Base-by-base conservation (phyloP, 2,888 invertebrate species). In the Phorcus lineatus region DNA sequence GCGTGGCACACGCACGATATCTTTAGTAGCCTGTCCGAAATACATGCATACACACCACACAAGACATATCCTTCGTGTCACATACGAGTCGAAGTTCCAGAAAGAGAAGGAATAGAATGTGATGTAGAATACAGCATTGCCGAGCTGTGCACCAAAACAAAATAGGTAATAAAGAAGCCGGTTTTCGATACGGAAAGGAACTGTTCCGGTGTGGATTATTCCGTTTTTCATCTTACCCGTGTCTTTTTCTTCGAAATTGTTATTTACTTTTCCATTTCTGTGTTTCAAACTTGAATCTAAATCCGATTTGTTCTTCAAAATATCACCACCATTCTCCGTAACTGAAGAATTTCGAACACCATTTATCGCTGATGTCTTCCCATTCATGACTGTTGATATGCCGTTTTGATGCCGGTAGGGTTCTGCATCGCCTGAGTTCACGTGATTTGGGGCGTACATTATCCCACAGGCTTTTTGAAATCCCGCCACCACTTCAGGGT, bases 81-180 rank as follows among this genome's bases (percentile, higher is more conserved):
- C 96, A 40, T 96, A 96, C 24, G 96, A 96, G 93, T 98, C 98
- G 81, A 98, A 95, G 93, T 98, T 98, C 98, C 98, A 98, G 91
- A 97, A 96, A 96, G 97, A 97, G 93, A 97, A 97, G 0, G 98
- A 97, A 90, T 97, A 97, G 91, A 97, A 97, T n/a, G 95, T 95
- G 0, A 96, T 95, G 93, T 98, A 98, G 93, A 98, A 98, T 83
- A 96, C 94, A 94, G 98, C 98, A 93, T 98, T 97, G 0, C 98
- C 98, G 40, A 98, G 93, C 83, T 96, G 96, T 0, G 97, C 97
- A 22, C 97, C 97, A 91, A 97, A 94, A 24, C 95, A 93, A 92
- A 98, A 98, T 83, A 97, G 91, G 92, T 96, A 96, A 93, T 97
- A 97, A 96, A 97, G 96, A 90, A 96, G 77, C 54, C 81, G 83